Evolutionary conservation across 2,888 invertebrate genomes (phyloP), one percentile per base, ranked within the genome.

Genomic region (Pherbina coryleti): DNA sequence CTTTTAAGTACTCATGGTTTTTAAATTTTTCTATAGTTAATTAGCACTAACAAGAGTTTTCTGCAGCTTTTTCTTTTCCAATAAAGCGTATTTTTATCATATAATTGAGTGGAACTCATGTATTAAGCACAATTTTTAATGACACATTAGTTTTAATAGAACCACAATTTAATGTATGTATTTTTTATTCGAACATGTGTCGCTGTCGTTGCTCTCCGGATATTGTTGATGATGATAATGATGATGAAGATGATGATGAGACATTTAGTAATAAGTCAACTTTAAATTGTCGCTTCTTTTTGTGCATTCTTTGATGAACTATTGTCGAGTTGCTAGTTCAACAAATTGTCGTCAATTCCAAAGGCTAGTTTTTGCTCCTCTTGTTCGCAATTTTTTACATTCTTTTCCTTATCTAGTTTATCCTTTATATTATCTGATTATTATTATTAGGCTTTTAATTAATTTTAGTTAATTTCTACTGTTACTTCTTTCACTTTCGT

Each of bases 281-380:
- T 22, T 11, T 19, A n/a, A 14, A 28, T 71, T 69, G 22, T 64
- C 28, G 69, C 53, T 62, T 73, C 57, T 19, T 69, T 75, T 74
- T 79, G 75, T 79, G 79, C 79, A 76, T 80, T 79, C 78, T 78
- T 77, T 64, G 78, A 71, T 76, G 76, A 64, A 69, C 51, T 70
- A 74, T 78, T 69, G 62, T 78, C 55, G 70, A 75, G 71, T 78
- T n/a, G 77, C 64, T 79, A 79, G 73, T 69, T 73, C n/a, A 14
- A 44, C 11, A 14, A 11, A 44, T 11, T 44, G 7, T 44, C 11
- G 14, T 37, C 37, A 37, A 11, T 11, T 44, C 44, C 44, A 44
- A 44, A 44, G 44, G 14, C 44, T 44, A 1, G 3, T 14, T 44
- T 44, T 44, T 7, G n/a, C n/a, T n/a, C n/a, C n/a, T 1, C 44